A percentile compares a stretch with the other conserved stretches of the same genome.
Conservation (phyloP, 2,888 invertebrate species). For the Eledone cirrhosa region DNA sequence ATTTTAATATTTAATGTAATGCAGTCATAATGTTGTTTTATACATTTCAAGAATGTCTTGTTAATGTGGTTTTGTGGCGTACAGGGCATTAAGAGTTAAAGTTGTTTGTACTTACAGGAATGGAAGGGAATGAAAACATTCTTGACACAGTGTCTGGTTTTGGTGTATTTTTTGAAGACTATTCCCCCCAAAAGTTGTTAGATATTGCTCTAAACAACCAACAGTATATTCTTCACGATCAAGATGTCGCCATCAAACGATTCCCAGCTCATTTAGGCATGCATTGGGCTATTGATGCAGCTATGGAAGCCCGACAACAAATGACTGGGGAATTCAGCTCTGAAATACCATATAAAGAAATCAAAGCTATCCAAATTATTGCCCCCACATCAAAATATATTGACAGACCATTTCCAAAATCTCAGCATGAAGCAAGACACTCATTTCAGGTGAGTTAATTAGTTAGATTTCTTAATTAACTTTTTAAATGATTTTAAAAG, state of each 20-base stretch:
- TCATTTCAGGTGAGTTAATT: conserved; percentile 43
- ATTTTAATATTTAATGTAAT: too few relatives aligned
- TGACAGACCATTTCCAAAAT: conserved; percentile 47
- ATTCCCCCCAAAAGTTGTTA: conserved; percentile 42
- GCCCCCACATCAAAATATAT: conserved; percentile 52
- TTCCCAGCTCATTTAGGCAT: conserved; percentile 59
- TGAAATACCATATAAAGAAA: conserved; percentile 29
- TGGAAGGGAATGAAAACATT: conserved; percentile 50
- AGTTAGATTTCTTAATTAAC: too few relatives aligned
- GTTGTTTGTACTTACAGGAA: conserved; percentile 6
- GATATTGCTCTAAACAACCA: conserved; percentile 29
- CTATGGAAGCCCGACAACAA: conserved; percentile 34
- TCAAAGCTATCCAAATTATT: conserved; percentile 40
- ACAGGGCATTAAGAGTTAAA: too few relatives aligned
- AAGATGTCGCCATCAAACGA: conserved; percentile 44
- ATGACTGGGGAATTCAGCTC: conserved; percentile 11
- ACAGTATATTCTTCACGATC: conserved; percentile 42
- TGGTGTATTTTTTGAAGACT: conserved; percentile 53
- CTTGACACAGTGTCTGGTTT: conserved; percentile 49
- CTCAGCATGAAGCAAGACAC: conserved; percentile 51
- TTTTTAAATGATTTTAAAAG: too few relatives aligned
- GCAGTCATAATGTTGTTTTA: too few relatives aligned
- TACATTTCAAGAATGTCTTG: too few relatives aligned
- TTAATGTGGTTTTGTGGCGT: too few relatives aligned
- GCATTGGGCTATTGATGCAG: conserved; percentile 56